Percentiles rank a stretch among this genome's conserved stretches.
Conservation (phyloP, 2,888 invertebrate genomes). For the Cantharis rustica region DNA sequence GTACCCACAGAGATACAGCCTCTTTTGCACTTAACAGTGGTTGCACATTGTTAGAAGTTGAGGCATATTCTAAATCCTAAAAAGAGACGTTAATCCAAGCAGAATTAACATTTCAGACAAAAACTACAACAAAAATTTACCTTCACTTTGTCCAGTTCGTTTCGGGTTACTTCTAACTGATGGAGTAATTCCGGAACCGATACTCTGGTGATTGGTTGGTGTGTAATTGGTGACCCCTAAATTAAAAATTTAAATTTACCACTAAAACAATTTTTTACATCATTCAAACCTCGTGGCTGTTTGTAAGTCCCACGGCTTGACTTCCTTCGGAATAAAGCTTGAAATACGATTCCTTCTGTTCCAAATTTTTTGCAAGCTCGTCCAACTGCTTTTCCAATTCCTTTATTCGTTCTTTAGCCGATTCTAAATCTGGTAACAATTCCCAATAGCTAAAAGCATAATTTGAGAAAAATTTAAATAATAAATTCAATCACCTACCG, state of each 20-base stretch:
- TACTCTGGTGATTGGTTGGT: constrained; percentile 65
- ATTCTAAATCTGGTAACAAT: constrained; percentile 73
- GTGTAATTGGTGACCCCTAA: not conserved
- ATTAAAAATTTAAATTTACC: not conserved
- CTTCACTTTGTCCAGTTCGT: constrained; percentile 86
- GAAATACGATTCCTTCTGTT: constrained; percentile 75
- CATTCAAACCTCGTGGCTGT: constrained; percentile 66
- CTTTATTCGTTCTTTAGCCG: constrained; percentile 71
- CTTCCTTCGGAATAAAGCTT: constrained; percentile 82
- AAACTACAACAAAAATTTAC: constrained; percentile 62
- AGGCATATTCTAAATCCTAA: constrained; percentile 75
- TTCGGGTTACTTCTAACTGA: constrained; percentile 83
- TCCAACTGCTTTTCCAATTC: constrained; percentile 75
- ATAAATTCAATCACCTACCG: constrained; percentile 56
- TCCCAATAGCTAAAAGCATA: constrained; percentile 67
- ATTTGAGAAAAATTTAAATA: not conserved
- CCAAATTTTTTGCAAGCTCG: constrained; percentile 68
- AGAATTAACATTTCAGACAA: constrained; percentile 3
- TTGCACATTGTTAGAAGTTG: constrained; percentile 69
- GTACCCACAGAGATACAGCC: constrained; percentile 92
- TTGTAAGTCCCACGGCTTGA: constrained; percentile 75
- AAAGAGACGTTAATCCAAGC: constrained; percentile 49
- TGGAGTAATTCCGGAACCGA: constrained; percentile 82
- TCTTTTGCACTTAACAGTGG: constrained; percentile 91
- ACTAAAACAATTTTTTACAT: not conserved